Base-by-base conservation (phyloP, 2,113 vertebrate species). In the Turdus rufiventris region DNA sequence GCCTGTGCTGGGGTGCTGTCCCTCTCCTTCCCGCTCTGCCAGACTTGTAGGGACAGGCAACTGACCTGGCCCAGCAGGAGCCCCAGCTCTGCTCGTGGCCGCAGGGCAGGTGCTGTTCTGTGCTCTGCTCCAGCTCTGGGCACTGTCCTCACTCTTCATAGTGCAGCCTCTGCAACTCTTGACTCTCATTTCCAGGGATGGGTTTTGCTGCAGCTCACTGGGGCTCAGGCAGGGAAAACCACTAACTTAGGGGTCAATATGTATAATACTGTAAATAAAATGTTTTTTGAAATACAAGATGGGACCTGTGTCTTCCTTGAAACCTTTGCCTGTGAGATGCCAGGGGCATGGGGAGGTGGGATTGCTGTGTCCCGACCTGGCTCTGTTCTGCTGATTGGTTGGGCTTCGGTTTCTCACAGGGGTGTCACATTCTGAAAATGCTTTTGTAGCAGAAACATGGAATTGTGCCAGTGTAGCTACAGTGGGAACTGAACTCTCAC, bases 191-290 rank as follows among this genome's bases (percentile, higher is more conserved):
- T 60, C 29, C 77, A 72, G 74, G 66, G 42, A 19, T 63, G 2
- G 9, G 7, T 65, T 89, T 72, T 43, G 43, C 4, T 62, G 79
- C 67, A 89, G 61, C 58, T 91, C 23, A 6, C 33, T 53, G 56
- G 14, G 8, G 74, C 61, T 92, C 34, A 36, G 60, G 48, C 48
- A 74, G 62, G 66, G 45, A 74, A 72, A 88, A 61, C 36, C 50
- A 48, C 77, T 75, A 13, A 38, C 16, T 3, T 1, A 0, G 40
- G 53, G 19, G 29, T 51, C 40, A 42, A 43, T 6, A 3, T 95
- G 91, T 91, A 90, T 1, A 10, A 36, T 72, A 66, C 36, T 97
- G 96, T 97, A 96, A 98, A 98, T 98, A 98, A 97, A 97, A 51
- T 2, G 17, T 0, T 74, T 89, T 96, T 96, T 77, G 85, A 83